Conservation (phyloP, 2,888 invertebrate genomes). For the Zootermopsis nevadensis region DNA sequence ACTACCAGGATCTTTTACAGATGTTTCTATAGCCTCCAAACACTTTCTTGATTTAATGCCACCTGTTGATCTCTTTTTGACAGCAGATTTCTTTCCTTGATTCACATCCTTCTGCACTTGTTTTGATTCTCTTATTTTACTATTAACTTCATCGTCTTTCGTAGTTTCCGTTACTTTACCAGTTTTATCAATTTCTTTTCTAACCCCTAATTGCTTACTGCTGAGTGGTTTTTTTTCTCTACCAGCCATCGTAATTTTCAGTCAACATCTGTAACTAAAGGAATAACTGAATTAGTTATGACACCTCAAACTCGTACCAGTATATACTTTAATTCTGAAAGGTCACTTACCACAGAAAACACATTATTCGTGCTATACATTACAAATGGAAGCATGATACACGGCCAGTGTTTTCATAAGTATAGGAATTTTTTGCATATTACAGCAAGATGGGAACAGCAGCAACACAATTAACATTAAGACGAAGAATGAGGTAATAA, state of each 20-base stretch:
- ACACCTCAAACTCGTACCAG: not conserved
- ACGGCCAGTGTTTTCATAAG: not conserved
- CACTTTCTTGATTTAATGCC: not conserved
- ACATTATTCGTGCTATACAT: not conserved
- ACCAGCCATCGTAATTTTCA: constrained; percentile 63
- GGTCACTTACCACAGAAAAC: not conserved
- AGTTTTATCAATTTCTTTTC: constrained; percentile 46
- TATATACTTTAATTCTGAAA: not conserved
- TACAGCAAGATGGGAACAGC: not conserved
- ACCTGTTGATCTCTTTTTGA: constrained; percentile 15
- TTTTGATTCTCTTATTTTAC: constrained; percentile 1
- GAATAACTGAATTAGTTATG: not conserved
- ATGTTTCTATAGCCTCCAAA: not conserved
- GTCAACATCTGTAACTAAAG: constrained; percentile 44
- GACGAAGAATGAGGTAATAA: not conserved
- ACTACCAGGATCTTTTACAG: not conserved
- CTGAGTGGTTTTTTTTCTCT: constrained; percentile 61
- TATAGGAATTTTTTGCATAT: not conserved
- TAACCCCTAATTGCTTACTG: constrained; percentile 56
- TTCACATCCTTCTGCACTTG: not conserved
- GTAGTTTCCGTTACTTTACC: constrained; percentile 56
- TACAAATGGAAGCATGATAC: not conserved
- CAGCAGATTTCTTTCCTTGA: not conserved
- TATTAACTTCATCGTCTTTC: constrained; percentile 14
- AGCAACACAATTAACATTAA: not conserved